Conservation (phyloP, 1,140 invertebrate genomes). For the Reticulitermes speratus region DNA sequence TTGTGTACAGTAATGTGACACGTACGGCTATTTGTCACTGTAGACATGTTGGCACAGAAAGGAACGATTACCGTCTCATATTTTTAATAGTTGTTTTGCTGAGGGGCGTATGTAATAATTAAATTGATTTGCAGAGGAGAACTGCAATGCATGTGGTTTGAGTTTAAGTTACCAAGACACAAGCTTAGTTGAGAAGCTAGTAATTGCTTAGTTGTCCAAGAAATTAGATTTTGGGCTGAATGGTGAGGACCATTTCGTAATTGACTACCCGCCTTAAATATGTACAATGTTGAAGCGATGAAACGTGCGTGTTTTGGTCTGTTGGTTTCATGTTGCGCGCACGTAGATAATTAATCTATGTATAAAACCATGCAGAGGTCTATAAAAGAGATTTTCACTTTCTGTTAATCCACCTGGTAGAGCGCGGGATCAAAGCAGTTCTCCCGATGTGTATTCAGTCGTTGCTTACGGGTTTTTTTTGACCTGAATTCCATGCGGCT, state of each 20-base stretch:
- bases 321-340: background rate
- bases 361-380: background rate
- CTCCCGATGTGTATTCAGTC: conserved; percentile 9
- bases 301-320: background rate
- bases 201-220: no score
- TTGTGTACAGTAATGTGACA: background rate
- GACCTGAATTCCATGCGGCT: conserved; percentile 7
- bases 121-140: background rate
- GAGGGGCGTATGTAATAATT: background rate
- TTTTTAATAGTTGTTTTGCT: background rate
- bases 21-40: no score
- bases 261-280: no score
- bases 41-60: background rate
- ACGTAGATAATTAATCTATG: conserved; percentile 2
- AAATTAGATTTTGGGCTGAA: no score
- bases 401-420: conserved; percentile 17
- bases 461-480: conserved; percentile 5
- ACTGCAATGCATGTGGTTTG: background rate
- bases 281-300: background rate
- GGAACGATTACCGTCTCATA: background rate
- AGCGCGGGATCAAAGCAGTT: conserved; percentile 12
- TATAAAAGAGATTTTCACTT: background rate
- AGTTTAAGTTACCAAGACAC: background rate
- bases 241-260: no score
- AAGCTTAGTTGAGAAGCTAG: background rate